Conservation (phyloP, 2,797 vertebrate species). For the Masticophis lateralis region DNA sequence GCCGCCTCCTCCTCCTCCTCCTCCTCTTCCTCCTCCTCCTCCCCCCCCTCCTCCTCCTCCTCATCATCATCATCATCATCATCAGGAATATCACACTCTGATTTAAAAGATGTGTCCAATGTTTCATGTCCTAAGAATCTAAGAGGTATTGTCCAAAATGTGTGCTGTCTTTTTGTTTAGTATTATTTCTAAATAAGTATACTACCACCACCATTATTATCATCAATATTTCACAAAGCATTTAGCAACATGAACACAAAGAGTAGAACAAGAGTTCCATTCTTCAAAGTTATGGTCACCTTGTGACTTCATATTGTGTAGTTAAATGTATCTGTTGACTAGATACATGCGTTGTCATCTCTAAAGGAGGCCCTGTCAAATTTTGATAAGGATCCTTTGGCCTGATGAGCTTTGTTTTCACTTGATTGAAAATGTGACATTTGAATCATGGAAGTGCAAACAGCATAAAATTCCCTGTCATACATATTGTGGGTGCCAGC, state of each 20-base stretch:
- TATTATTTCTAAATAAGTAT: background rate
- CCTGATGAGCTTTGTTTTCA: background rate
- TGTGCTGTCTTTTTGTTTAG: background rate
- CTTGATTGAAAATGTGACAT: background rate
- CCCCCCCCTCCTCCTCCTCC: no score
- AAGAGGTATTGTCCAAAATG: background rate
- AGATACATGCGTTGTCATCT: background rate
- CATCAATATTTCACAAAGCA: background rate
- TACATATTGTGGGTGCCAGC: background rate
- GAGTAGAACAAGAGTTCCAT: background rate
- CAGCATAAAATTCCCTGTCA: background rate
- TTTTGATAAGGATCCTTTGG: background rate
- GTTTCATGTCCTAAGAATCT: background rate
- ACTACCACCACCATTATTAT: background rate
- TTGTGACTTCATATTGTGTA: background rate
- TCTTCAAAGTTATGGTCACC: background rate
- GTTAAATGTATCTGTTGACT: background rate
- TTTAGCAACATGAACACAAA: background rate
- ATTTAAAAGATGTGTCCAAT: background rate
- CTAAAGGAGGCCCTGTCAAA: background rate
- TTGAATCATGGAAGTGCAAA: background rate
- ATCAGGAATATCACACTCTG: background rate
- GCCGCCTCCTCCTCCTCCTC: no score
- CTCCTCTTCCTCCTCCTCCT: no score
- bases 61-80: background rate